Base-by-base conservation (phyloP, 1,140 invertebrate genomes). In the Drosophila virilis region DNA sequence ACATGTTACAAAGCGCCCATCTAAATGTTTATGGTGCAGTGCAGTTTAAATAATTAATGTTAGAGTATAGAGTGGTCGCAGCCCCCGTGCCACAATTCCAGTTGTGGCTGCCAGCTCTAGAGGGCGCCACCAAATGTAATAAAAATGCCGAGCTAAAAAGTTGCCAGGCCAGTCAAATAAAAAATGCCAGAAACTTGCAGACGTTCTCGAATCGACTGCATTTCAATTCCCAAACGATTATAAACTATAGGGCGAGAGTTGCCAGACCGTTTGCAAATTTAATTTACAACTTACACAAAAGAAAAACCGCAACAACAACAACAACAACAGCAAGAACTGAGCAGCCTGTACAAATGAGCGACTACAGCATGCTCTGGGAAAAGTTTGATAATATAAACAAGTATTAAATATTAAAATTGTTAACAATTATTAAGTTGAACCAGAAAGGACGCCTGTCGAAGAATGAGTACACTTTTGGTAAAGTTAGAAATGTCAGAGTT, bases 201-300 rank as follows among this genome's bases (percentile, higher is more conserved):
- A 85, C 82, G 68, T 70, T 85, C 74, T 70, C 37, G 45, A 48
- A 82, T 89, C 80, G 84, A 88, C 60, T 88, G 84, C 84, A 88
- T 88, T 88, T 88, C 84, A 88, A 88, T 88, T 88, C 84, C 84
- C 84, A 88, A 89, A 89, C 84, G 84, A 88, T 88, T 88, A 89
- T 89, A 88, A 88, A 80, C 84, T 83, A 80, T 55, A 54, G 38
- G 37, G 22, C 55, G 42, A 28, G 77, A 77, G 77, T 79, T 79
- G 77, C 74, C 74, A 77, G 71, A 77, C 71, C 65, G 78, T 74
- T 88, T 84, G 80, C 84, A 88, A 88, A 88, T 89, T 88, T 88
- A 88, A 88, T 88, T 88, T 88, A 88, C 84, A 88, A 89, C 77
- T 64, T 59, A 52, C 61, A 76, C 80, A 80, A 64, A 76, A 80